Percentiles rank a stretch among this genome's conserved stretches.
Evolutionary conservation across 2,888 invertebrate species (phyloP).

Genomic region (Tiphia femorata): DNA sequence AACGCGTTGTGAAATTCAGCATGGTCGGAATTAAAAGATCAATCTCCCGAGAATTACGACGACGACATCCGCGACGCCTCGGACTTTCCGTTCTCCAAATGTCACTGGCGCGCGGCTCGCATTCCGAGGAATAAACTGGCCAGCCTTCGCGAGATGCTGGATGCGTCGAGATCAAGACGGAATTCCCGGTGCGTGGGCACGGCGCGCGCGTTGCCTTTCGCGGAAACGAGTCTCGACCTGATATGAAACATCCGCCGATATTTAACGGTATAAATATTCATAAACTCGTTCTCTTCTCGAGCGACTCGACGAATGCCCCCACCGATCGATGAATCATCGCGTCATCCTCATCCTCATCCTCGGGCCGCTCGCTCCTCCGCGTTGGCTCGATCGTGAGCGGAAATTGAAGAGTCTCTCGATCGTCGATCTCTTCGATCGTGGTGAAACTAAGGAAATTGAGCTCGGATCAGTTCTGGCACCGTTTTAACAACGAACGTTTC

Average conservation of each 20-base stretch:
- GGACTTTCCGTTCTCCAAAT: background rate
- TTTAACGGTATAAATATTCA: background rate
- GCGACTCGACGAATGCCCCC: background rate
- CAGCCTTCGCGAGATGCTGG: background rate
- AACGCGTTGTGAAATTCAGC: too few relatives aligned
- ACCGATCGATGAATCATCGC: constrained; percentile 2
- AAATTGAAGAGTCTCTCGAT: too few relatives aligned
- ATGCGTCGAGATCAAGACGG: background rate
- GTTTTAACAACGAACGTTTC: too few relatives aligned
- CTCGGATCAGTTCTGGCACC: too few relatives aligned
- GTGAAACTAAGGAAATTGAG: too few relatives aligned
- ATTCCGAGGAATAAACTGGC: background rate
- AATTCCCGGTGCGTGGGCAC: background rate
- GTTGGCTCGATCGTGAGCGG: too few relatives aligned
- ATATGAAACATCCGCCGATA: background rate
- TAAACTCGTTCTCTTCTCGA: background rate
- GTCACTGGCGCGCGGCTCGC: too few relatives aligned
- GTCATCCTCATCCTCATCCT: too few relatives aligned
- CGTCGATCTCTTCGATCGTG: too few relatives aligned
- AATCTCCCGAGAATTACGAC: too few relatives aligned
- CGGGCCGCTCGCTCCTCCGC: too few relatives aligned
- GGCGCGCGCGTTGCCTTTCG: background rate
- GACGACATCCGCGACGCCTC: background rate
- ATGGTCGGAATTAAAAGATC: too few relatives aligned
- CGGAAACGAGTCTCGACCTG: background rate